Conservation (phyloP, 2,888 invertebrate genomes). For the Tetranychus piercei region DNA sequence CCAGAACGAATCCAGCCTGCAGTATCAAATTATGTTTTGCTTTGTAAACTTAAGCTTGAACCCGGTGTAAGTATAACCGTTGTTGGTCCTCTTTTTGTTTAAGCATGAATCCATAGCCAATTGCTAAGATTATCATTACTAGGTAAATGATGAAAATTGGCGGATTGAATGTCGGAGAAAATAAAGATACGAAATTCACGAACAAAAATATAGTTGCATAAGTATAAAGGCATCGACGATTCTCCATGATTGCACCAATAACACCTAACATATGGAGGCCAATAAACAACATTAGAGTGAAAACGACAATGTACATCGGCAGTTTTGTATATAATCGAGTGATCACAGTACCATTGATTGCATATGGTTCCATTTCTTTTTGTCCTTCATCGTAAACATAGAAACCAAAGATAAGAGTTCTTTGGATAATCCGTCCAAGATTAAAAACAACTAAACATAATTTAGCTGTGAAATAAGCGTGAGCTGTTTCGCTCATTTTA, state of each 20-base stretch:
- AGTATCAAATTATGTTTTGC: too few species aligned
- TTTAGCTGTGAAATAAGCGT: conserved; percentile 1
- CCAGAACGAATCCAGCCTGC: too few species aligned
- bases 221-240: background rate
- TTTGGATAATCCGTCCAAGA: conserved; percentile 5
- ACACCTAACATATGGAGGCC: background rate
- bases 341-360: background rate
- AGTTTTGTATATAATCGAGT: background rate
- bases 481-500: conserved; percentile 1
- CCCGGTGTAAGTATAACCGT: background rate
- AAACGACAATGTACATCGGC: background rate
- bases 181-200: background rate
- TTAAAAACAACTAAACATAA: conserved; percentile 4
- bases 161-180: background rate
- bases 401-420: background rate
- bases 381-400: background rate
- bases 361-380: background rate
- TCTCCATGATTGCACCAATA: conserved; percentile 5
- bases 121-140: background rate
- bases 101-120: background rate
- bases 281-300: background rate
- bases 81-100: background rate
- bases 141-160: conserved; percentile 1
- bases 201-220: background rate
- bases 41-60: too few species aligned